Conservation (phyloP, 2,113 vertebrate genomes). For the Megalops atlanticus region DNA sequence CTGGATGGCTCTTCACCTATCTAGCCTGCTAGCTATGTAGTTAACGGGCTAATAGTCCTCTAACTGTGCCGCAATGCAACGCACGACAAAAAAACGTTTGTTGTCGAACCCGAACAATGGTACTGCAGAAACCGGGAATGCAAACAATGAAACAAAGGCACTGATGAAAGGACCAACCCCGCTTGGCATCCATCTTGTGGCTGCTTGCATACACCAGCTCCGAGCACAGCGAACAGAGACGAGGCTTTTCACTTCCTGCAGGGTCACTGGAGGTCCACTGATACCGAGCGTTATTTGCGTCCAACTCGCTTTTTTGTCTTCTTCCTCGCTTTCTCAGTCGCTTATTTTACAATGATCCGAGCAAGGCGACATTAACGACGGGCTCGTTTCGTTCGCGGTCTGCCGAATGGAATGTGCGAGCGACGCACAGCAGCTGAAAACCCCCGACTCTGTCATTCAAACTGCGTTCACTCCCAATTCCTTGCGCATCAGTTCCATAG, state of each 20-base stretch:
- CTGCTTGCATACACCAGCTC: constrained; percentile 57
- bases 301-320: too few relatives aligned
- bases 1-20: not conserved
- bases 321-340: too few relatives aligned
- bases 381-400: not conserved
- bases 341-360: not conserved
- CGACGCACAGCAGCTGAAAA: not conserved
- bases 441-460: not conserved
- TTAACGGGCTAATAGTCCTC: not conserved
- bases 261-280: constrained; percentile 33
- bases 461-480: not conserved
- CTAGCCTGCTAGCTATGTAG: not conserved
- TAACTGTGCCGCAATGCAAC: not conserved
- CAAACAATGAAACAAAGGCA: not conserved
- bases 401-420: not conserved
- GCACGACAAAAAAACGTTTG: not conserved
- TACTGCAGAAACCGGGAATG: not conserved
- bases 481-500: not conserved
- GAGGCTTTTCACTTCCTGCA: constrained; percentile 63
- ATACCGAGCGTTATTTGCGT: not conserved
- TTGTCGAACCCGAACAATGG: not conserved
- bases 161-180: constrained; percentile 71
- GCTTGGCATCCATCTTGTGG: constrained; percentile 87
- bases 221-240: constrained; percentile 44
- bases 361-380: not conserved